Conservation (phyloP, 1,140 invertebrate genomes). For the Oedothorax gibbosus region DNA sequence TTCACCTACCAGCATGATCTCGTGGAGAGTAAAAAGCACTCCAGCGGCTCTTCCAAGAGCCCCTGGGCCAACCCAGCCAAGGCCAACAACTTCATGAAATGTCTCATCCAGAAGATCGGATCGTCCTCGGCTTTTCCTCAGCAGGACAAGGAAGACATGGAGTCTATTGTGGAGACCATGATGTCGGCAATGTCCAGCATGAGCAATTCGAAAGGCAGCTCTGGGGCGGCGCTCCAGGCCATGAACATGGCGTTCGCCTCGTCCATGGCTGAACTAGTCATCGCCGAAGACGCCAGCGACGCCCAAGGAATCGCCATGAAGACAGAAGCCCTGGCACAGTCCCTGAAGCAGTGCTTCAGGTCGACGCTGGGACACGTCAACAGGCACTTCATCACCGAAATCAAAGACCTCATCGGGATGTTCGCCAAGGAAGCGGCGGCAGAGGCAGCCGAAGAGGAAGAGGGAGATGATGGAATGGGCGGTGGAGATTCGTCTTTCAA, state of each 20-base stretch:
- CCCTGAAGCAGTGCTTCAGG: constrained; percentile 20
- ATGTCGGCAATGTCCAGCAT: constrained; percentile 22
- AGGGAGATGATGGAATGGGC: neutral
- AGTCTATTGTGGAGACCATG: constrained; percentile 35
- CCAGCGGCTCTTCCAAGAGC: constrained; percentile 1
- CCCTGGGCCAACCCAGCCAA: constrained; percentile 29
- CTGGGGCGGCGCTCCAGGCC: constrained; percentile 18
- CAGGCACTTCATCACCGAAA: constrained; percentile 45
- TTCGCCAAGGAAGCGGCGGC: constrained; percentile 35
- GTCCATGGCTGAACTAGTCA: constrained; percentile 38
- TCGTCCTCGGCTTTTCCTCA: constrained; percentile 13
- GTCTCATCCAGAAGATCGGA: constrained; percentile 35
- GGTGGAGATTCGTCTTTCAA: too few species aligned
- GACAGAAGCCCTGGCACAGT: constrained; percentile 21
- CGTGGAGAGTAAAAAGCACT: constrained; percentile 29
- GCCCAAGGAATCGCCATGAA: neutral
- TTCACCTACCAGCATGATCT: constrained; percentile 2
- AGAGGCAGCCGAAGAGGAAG: neutral
- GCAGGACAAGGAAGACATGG: constrained; percentile 51
- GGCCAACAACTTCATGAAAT: constrained; percentile 41
- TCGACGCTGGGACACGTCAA: neutral
- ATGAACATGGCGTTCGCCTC: constrained; percentile 58
- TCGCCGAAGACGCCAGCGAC: constrained; percentile 42
- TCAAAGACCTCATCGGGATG: constrained; percentile 41
- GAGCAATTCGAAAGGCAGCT: neutral